Percentiles rank a stretch among this genome's conserved stretches.
Conservation (phyloP, 92 coral and sea anemone species). For the Phenganax marumi region DNA sequence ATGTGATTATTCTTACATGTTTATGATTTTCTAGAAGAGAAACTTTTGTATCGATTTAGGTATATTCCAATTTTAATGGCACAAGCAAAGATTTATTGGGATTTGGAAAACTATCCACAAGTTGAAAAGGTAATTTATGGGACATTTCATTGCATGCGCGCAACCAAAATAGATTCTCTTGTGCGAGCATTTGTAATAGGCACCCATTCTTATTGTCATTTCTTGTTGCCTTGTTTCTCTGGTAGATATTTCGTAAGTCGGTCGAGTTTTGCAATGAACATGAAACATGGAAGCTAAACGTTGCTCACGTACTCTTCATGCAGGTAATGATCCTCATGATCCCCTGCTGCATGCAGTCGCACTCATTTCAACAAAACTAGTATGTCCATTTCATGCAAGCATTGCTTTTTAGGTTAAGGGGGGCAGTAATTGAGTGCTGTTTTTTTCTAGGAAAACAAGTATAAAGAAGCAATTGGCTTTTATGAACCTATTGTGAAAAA, state of each 20-base stretch:
- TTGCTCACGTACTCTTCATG: constrained; percentile 97
- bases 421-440: not conserved
- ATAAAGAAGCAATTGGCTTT: constrained; percentile 97
- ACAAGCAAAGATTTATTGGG: constrained; percentile 99
- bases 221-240: not conserved
- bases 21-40: too few relatives aligned
- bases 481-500: constrained; percentile 98
- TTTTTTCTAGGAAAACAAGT: constrained; percentile 77
- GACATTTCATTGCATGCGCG: not conserved
- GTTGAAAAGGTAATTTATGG: constrained; percentile 78
- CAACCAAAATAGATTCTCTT: not conserved
- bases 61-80: constrained; percentile 97
- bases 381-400: not conserved
- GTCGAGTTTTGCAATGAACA: constrained; percentile 99
- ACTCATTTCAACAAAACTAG: not conserved
- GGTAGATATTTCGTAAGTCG: constrained; percentile 95
- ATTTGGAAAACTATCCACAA: constrained; percentile 90
- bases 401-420: too few relatives aligned
- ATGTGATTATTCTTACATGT: too few relatives aligned
- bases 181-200: not conserved
- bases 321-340: constrained; percentile 60
- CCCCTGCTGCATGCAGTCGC: not conserved
- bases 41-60: constrained; percentile 44
- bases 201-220: not conserved
- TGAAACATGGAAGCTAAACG: constrained; percentile 94